Percentiles rank a stretch among this genome's conserved stretches.
phyloP scores from a whole-genome alignment of 1,140 invertebrate species.

The Caenorhabditis brenneri region DNA sequence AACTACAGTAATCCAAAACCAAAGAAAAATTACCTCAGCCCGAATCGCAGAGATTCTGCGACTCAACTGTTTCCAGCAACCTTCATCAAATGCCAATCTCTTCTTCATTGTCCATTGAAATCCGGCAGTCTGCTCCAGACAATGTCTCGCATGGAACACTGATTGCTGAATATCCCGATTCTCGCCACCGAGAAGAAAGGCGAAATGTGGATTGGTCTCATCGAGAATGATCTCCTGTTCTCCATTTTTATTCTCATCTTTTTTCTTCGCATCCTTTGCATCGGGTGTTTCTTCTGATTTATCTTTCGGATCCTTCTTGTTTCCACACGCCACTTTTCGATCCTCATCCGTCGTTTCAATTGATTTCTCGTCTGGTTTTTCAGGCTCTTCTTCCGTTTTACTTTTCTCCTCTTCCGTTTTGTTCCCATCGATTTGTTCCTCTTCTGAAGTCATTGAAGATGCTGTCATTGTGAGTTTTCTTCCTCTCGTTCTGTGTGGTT shows the following conservation, averaged over 20 bases:
- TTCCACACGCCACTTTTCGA: not conserved
- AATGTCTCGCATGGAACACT: not conserved
- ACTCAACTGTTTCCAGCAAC: slow-evolving; percentile 21
- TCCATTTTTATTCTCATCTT: not conserved
- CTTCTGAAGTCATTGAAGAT: not conserved
- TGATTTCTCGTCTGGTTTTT: too few relatives aligned
- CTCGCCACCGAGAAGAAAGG: not conserved
- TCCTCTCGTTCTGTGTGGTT: not conserved
- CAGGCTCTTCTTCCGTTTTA: not conserved
- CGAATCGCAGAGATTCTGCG: not conserved
- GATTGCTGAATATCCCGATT: not conserved
- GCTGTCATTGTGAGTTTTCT: not conserved
- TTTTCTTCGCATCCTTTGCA: not conserved
- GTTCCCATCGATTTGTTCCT: not conserved
- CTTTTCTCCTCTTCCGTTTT: not conserved
- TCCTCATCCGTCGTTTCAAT: too few relatives aligned
- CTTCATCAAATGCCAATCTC: slow-evolving; percentile 15
- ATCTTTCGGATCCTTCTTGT: not conserved
- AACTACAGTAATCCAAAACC: not conserved
- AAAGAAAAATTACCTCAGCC: not conserved
- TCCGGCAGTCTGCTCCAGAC: not conserved
- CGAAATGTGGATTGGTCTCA: not conserved
- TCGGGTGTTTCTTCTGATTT: not conserved
- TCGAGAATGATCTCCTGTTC: not conserved
- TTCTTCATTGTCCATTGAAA: slow-evolving; percentile 20